Evolutionary conservation across 2,797 vertebrate genomes (phyloP).

Genomic region (Oryzias dopingdopingensis): DNA sequence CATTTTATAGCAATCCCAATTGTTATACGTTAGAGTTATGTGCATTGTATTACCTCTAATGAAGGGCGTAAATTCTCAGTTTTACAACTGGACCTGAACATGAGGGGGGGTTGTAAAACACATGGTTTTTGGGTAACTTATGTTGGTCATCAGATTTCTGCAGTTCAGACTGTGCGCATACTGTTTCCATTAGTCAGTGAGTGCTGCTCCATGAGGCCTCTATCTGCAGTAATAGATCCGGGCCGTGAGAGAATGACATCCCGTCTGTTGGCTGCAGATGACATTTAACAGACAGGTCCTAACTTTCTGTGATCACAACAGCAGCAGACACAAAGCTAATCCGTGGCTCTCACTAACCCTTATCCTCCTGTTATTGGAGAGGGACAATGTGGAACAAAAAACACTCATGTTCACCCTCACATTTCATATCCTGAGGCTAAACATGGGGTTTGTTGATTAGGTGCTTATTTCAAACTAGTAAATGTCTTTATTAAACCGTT

Average conservation of each 20-base stretch:
- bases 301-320: constrained; percentile 68
- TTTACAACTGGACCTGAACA: constrained; percentile 81
- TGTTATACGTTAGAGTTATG: constrained; percentile 84
- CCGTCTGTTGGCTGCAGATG: constrained; percentile 63
- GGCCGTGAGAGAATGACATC: constrained; percentile 66
- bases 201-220: constrained; percentile 63
- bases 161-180: constrained; percentile 76
- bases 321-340: constrained; percentile 60
- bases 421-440: constrained; percentile 17
- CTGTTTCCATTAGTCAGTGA: constrained; percentile 81
- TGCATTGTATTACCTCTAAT: constrained; percentile 86
- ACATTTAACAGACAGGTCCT: constrained; percentile 74
- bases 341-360: constrained; percentile 53
- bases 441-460: constrained; percentile 15
- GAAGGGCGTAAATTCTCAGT: constrained; percentile 83
- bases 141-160: constrained; percentile 75
- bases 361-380: constrained; percentile 43
- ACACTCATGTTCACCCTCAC: constrained; percentile 29
- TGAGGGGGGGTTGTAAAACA: constrained; percentile 79
- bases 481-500: neutral
- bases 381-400: constrained; percentile 27
- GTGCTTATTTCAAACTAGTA: neutral
- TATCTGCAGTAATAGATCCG: constrained; percentile 60
- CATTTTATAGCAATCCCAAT: constrained; percentile 84
- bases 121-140: constrained; percentile 79